Percentiles rank a stretch among this genome's conserved stretches.
phyloP scores from a whole-genome alignment of 2,797 vertebrate species.

The Bothrops alternatus region DNA sequence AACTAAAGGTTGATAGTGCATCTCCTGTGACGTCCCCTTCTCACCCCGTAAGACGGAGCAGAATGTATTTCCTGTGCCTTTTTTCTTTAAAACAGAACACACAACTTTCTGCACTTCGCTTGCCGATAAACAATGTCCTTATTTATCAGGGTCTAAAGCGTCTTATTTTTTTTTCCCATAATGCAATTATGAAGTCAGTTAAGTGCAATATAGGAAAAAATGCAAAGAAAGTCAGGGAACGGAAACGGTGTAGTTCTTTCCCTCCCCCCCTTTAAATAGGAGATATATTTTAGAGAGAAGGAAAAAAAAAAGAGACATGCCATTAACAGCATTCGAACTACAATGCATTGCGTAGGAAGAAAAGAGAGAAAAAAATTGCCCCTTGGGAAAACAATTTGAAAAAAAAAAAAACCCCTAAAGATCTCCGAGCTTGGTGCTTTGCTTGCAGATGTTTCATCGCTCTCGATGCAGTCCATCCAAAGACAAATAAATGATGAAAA shows the following conservation, averaged over 20 bases:
- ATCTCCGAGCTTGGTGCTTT: background rate
- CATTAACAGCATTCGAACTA: background rate
- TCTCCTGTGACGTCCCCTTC: background rate
- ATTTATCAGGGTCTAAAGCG: background rate
- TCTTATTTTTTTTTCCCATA: background rate
- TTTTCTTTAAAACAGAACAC: background rate
- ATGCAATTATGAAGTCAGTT: background rate
- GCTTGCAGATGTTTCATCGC: background rate
- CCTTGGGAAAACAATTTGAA: slow-evolving; percentile 32
- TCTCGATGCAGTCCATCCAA: background rate
- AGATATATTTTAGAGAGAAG: background rate
- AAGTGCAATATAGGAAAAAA: background rate
- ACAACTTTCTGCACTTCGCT: background rate
- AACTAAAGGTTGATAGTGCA: background rate
- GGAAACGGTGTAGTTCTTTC: background rate
- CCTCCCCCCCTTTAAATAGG: background rate
- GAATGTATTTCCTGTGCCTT: background rate
- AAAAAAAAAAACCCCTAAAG: background rate
- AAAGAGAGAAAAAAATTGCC: background rate
- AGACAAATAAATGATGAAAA: background rate
- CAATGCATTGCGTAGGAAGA: background rate
- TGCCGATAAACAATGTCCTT: background rate
- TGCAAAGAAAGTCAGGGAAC: background rate
- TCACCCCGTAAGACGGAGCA: too few species aligned
- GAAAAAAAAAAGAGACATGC: background rate